Evolutionary conservation across 2,888 invertebrate species (phyloP), one percentile per base, ranked within the genome.

Genomic region (Folsomia manolachei): DNA sequence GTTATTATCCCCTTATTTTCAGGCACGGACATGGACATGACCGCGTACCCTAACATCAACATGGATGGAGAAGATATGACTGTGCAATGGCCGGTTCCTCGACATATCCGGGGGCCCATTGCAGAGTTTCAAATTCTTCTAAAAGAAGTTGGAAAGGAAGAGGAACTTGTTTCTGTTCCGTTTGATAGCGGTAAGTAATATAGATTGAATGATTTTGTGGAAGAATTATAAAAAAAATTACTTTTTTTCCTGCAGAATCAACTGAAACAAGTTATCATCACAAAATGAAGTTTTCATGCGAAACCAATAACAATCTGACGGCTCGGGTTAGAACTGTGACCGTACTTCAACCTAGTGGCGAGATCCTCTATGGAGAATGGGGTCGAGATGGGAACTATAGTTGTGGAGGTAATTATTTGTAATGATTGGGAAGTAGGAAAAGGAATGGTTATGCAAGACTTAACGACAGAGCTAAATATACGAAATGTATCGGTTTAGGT

Each of bases 41-140:
- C 11, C 9, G 63, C 18, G 0, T 67, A 63, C 27, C 80, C 80
- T 26, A 2, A 23, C 1, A 64, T 80, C 0, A 60, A 26, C 1
- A 75, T 75, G 68, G 63, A 24, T 0, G 63, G 70, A 19, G 76
- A 71, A 0, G 23, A 53, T 2, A 67, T 77, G 27, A 23, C 81
- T 1, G 82, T 88, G 2, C 81, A 81, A 51, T 90, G 90, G 90
- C 81, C 83, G 1, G 82, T 82, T 61, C 89, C 89, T 2, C 76
- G 80, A 21, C 81, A 82, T 61, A 84, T 86, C 24, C 87, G 87
- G 9, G 89, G 89, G 1, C 85, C 85, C 21, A 82, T 89, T 0
- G 87, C 88, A 75, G 84, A 83, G 63, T 90, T 89, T 81, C 87
- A 89, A 83, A 84, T 90, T n/a, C 27, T 72, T 60, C 70, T 81